A percentile compares a stretch with the other conserved stretches of the same genome.
Conservation (phyloP, 2,113 vertebrate species). For the Prinia subflava region DNA sequence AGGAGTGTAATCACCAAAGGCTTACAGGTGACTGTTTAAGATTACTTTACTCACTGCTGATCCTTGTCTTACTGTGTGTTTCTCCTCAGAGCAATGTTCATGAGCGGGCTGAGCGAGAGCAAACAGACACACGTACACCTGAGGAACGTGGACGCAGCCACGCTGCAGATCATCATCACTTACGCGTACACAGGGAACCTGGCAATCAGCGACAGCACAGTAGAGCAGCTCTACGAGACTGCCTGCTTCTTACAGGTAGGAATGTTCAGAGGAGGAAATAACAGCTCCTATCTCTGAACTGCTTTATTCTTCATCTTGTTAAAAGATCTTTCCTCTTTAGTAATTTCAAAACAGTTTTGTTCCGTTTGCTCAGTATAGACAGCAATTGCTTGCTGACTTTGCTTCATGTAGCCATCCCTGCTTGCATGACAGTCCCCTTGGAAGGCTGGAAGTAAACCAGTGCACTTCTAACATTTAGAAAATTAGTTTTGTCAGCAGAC, state of each 20-base stretch:
- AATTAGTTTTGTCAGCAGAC: neutral
- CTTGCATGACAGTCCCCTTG: neutral
- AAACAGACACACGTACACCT: conserved; percentile 95
- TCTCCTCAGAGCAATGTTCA: conserved; percentile 91
- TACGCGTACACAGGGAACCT: conserved; percentile 98
- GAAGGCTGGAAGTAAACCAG: neutral
- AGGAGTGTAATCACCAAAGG: neutral
- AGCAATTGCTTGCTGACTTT: neutral
- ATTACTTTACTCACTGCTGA: neutral
- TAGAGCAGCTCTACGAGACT: conserved; percentile 97
- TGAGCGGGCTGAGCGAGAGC: conserved; percentile 96
- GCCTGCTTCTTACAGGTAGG: conserved; percentile 97
- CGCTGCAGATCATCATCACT: conserved; percentile 92
- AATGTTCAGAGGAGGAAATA: neutral
- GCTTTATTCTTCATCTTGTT: neutral
- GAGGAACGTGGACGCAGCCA: conserved; percentile 91
- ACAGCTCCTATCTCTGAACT: neutral
- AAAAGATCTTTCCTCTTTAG: neutral
- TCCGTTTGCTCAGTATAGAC: neutral
- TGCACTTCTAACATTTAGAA: neutral
- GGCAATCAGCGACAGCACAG: conserved; percentile 90
- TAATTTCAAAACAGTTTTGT: neutral
- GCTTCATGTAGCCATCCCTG: neutral
- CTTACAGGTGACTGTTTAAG: neutral
- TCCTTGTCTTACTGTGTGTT: neutral